A percentile compares a stretch with the other conserved stretches of the same genome.
Evolutionary conservation across 1,140 invertebrate genomes (phyloP).

Genomic region (Thaumetopoea pityocampa): DNA sequence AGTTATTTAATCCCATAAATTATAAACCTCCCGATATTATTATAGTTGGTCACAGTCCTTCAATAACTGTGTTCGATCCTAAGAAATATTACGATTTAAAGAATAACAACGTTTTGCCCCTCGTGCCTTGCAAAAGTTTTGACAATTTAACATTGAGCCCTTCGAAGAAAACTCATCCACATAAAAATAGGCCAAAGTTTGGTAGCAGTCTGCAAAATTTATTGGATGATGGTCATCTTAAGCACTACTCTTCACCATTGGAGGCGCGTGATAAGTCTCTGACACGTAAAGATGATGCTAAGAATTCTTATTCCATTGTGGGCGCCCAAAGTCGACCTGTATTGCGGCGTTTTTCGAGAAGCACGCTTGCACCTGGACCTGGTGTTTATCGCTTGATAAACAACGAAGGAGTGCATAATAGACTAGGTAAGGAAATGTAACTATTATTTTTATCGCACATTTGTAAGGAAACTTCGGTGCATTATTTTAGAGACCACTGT

Average conservation of each 20-base stretch:
- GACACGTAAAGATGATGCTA: slow-evolving; percentile 39
- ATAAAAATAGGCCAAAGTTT: slow-evolving; percentile 45
- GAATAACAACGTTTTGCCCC: slow-evolving; percentile 53
- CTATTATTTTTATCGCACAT: background rate
- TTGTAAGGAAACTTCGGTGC: no score
- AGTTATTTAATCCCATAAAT: slow-evolving; percentile 11
- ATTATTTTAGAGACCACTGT: no score
- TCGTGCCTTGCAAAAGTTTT: slow-evolving; percentile 62
- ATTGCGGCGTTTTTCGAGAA: slow-evolving; percentile 38
- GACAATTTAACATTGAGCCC: slow-evolving; percentile 56
- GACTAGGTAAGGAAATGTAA: slow-evolving; percentile 9
- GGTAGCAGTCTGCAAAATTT: slow-evolving; percentile 65
- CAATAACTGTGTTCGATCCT: slow-evolving; percentile 50
- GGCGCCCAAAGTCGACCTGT: slow-evolving; percentile 47
- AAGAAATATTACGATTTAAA: slow-evolving; percentile 57
- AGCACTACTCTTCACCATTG: slow-evolving; percentile 50
- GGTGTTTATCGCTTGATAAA: slow-evolving; percentile 57
- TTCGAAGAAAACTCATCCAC: slow-evolving; percentile 23
- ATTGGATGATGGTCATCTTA: slow-evolving; percentile 47
- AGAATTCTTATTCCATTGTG: slow-evolving; percentile 57
- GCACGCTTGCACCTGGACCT: slow-evolving; percentile 44
- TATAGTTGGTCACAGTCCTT: slow-evolving; percentile 44
- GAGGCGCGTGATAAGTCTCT: slow-evolving; percentile 30
- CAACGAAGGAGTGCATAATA: slow-evolving; percentile 31
- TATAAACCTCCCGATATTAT: slow-evolving; percentile 42